phyloP scores from a whole-genome alignment of 2,888 invertebrate genomes.

The Malthinus seriepunctatus region DNA sequence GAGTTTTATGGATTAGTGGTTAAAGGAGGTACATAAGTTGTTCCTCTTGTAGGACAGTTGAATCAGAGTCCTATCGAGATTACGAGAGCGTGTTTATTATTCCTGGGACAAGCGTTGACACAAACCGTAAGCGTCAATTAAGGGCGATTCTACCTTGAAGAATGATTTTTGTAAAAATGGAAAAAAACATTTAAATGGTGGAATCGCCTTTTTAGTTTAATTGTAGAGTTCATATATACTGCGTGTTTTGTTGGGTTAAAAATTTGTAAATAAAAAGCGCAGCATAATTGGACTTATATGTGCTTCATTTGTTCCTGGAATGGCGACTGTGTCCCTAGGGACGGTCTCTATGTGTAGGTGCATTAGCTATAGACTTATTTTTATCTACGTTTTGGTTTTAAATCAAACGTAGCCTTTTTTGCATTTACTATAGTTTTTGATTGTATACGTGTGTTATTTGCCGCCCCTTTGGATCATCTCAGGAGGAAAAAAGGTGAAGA shows the following conservation, averaged over 20 bases:
- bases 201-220: constrained; percentile 44
- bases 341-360: constrained; percentile 52
- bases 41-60: constrained; percentile 58
- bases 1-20: neutral
- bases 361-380: constrained; percentile 38
- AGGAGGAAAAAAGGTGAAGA: constrained; percentile 69
- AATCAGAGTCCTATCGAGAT: constrained; percentile 68
- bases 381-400: constrained; percentile 26
- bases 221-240: constrained; percentile 49
- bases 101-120: constrained; percentile 67
- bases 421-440: constrained; percentile 54
- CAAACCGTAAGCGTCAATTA: constrained; percentile 60
- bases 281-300: constrained; percentile 50
- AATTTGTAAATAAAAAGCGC: constrained; percentile 15
- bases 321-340: constrained; percentile 49
- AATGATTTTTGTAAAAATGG: constrained; percentile 1
- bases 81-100: constrained; percentile 77
- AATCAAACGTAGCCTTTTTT: constrained; percentile 48
- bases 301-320: constrained; percentile 58
- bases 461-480: constrained; percentile 55
- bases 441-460: constrained; percentile 54
- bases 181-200: constrained; percentile 38
- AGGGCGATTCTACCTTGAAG: constrained; percentile 48
- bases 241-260: constrained; percentile 20
- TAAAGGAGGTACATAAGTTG: constrained; percentile 31